Base-by-base conservation (phyloP, 2,113 vertebrate species). In the Sakesphorus luctuosus region DNA sequence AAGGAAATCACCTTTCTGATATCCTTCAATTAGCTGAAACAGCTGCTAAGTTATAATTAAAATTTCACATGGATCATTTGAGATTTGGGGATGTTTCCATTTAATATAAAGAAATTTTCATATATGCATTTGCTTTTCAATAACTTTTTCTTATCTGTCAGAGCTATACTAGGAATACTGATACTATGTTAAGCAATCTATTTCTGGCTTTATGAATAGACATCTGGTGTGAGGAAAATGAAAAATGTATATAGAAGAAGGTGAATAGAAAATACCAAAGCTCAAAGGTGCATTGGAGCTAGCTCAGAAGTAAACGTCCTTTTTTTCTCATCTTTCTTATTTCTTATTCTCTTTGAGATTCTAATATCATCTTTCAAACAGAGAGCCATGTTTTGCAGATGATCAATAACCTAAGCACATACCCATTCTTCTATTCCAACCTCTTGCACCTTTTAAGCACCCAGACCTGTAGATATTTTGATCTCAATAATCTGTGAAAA, bases 1-100 rank as follows among this genome's bases (percentile, higher is more conserved):
- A 96, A 97, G 91, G 94, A 97, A 98, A 98, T 98, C 97, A 98
- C 97, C 94, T 98, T 98, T 98, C 95, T 97, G 95, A 97, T 98
- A 97, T 96, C 91, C 95, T 98, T 97, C 97, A 98, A 97, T 98
- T 98, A 98, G 92, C 95, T 97, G 95, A 97, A 98, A 97, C 98
- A 98, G 97, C 98, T 98, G 98, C 96, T 98, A 98, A 98, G 94
- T 97, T 98, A 98, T 98, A 98, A 98, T 98, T 98, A 98, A 98
- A 98, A 98, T 98, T 98, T 98, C 96, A 95, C 97, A 97, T 97
- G 98, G 97, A 97, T 98, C 97, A 97, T 98, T 98, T 98, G 97
- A 98, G 97, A 73, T 97, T 96, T 97, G 95, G 97, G 96, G 97
- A 94, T 96, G 92, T 98, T 98, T 98, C 97, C 97, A 98, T 97